Evolutionary conservation across 2,797 vertebrate genomes (phyloP), one percentile per base, ranked within the genome.

Genomic region (Cossypha polioptera): DNA sequence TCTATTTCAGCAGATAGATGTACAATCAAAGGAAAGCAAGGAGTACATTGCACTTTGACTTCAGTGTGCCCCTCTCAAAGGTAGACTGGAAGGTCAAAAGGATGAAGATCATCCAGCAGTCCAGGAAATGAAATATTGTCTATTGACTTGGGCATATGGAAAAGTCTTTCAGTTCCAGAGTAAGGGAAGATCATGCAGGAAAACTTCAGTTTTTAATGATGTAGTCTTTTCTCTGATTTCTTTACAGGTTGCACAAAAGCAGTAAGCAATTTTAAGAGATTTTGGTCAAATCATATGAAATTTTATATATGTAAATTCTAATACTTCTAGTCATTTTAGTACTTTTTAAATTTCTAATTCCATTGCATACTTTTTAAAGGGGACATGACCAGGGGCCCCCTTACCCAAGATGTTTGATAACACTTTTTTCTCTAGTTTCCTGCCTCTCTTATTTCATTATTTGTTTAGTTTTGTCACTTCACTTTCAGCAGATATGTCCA

Each of bases 301-400:
- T 45, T n/a, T n/a, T 74, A 22, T 29, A 33, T 8, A 26, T 10
- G 6, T 21, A 53, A 80, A 69, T 73, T 73, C 13, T 65, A 50
- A 6, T 47, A 26, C 25, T 19, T 58, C 11, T 40, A 62, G n/a
- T 20, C 1, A 36, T 28, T 21, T 67, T n/a, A 24, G 19, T 66
- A 62, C 9, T 67, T 50, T 5, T 55, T 57, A 38, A 0, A 3
- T 69, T 83, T 80, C 9, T 67, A 59, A 76, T 54, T 69, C 35
- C 6, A 36, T 51, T 87, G 16, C 4, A 24, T 45, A 11, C 15
- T 48, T 79, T 68, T 53, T 63, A 62, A 81, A 77, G 24, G 11
- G 50, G 33, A 51, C 2, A 3, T 3, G 2, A 48, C 20, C 29
- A n/a, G 8, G 5, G 9, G 1, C 2, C 25, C 5, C 53, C 12